Base-by-base conservation (phyloP, 2,888 invertebrate species). In the Ctena decussata region DNA sequence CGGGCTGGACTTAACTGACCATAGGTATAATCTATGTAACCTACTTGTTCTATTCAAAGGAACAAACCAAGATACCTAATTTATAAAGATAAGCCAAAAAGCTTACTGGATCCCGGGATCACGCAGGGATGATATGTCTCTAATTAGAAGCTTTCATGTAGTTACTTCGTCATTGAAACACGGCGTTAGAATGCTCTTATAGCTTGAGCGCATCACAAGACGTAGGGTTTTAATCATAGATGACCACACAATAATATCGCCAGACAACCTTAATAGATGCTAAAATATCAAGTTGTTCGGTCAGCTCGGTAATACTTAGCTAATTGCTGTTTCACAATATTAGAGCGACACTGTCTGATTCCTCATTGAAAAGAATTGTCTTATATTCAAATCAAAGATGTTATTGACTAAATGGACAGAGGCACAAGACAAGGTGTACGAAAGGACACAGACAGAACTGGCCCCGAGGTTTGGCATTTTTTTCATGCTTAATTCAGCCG, bases 11-110 rank as follows among this genome's bases (percentile, higher is more conserved):
- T 65, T 65, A 65, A 35, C 65, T 65, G 32, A 12, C 65, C 65
- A 24, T 65, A 65, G 65, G 65, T 65, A 65, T 65, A 65, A 65
- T 8, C 65, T 65, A 65, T 18, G 65, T 65, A 65, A 65, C 65
- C 57, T 35, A 65, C 35, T 65, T 65, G 35, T 65, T 21, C 65
- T 65, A 18, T 35, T 32, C 15, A 65, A 18, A 32, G n/a, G 35
- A 65, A 35, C 1, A 65, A 65, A 35, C 35, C 18, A 65, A 65
- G 35, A 65, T 1, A 65, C 65, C 32, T 65, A 65, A 65, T 65
- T 32, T 65, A 35, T 18, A 21, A 12, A 65, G 32, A 65, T 65
- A 65, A 65, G 65, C 65, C 65, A 65, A 18, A 65, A 65, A 65
- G 65, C 65, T 65, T 35, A 65, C 65, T 65, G 21, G 35, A 35